Base-by-base conservation (phyloP, 2,113 vertebrate species). In the Oceanodroma tethys region DNA sequence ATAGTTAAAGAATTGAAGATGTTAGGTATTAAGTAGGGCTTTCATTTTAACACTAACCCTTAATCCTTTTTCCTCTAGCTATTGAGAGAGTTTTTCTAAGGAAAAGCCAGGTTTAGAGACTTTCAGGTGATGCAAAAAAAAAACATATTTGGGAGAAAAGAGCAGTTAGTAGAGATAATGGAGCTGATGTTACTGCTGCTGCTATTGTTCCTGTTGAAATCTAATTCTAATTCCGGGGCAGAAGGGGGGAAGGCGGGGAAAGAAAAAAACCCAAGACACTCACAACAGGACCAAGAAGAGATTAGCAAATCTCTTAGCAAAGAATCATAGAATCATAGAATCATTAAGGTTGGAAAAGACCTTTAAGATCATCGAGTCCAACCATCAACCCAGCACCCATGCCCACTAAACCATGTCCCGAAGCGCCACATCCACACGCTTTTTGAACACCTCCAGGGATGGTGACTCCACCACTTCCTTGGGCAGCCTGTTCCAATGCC, bases 171-270 rank as follows among this genome's bases (percentile, higher is more conserved):
- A 23, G 63, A 96, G 87, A 96, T 76, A 87, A 91, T 42, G 25
- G 58, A 93, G 62, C 34, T 82, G 87, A 65, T 78, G 68, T 74
- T 94, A 32, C 50, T 81, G 74, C 47, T 86, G 42, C 42, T 95
- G 63, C 42, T 86, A 14, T 88, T 94, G 62, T 75, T 95, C 58
- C 45, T n/a, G 7, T 32, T 62, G 74, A 86, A 92, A 93, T 83
- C 21, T 60, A 81, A 95, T 96, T 88, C 80, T 66, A 40, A 63
- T 74, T 81, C 65, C 42, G 10, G 7, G 40, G 15, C 48, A 7
- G 21, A 38, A 1, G 0, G 10, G n/a, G n/a, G n/a, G n/a, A n/a
- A n/a, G n/a, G n/a, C n/a, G 18, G 45, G 2, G 0, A 12, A 23
- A 2, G 2, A 10, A 32, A 50, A 34, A 27, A 19, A 7, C 1